phyloP scores from a whole-genome alignment of 2,888 invertebrate species.

The Pyrocoelia pectoralis region DNA sequence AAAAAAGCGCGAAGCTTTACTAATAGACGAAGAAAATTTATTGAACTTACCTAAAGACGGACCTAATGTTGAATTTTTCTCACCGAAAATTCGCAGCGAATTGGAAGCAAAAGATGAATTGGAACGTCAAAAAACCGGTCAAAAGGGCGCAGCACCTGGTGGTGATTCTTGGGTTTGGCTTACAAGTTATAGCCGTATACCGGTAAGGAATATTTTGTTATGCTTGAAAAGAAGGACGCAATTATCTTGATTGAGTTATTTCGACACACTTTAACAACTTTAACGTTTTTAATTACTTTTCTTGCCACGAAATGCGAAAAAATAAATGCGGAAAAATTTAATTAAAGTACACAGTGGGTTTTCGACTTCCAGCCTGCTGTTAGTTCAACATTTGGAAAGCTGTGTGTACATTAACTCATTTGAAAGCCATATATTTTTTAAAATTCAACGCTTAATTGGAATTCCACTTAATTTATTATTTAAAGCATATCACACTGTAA shows the following conservation, averaged over 20 bases:
- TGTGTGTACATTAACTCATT: too few relatives aligned
- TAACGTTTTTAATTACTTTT: background rate
- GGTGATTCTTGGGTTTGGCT: constrained; percentile 88
- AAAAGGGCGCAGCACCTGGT: constrained; percentile 73
- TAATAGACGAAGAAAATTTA: constrained; percentile 48
- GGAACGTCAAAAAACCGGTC: constrained; percentile 67
- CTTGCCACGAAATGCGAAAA: background rate
- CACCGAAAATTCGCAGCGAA: constrained; percentile 72
- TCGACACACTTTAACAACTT: background rate
- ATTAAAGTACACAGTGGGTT: background rate
- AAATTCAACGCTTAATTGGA: too few relatives aligned
- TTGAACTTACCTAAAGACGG: constrained; percentile 54
- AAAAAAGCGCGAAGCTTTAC: constrained; percentile 41
- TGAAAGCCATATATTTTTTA: too few relatives aligned
- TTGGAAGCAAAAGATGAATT: constrained; percentile 72
- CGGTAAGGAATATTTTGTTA: constrained; percentile 65
- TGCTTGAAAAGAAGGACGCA: background rate
- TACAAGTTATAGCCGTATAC: constrained; percentile 86
- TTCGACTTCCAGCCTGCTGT: background rate
- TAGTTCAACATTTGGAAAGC: background rate
- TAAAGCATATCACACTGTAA: too few relatives aligned
- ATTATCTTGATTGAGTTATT: background rate
- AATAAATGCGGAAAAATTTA: background rate
- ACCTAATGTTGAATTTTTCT: constrained; percentile 76
- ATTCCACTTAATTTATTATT: too few relatives aligned